phyloP scores from a whole-genome alignment of 2,797 vertebrate genomes.

The Emys orbicularis region DNA sequence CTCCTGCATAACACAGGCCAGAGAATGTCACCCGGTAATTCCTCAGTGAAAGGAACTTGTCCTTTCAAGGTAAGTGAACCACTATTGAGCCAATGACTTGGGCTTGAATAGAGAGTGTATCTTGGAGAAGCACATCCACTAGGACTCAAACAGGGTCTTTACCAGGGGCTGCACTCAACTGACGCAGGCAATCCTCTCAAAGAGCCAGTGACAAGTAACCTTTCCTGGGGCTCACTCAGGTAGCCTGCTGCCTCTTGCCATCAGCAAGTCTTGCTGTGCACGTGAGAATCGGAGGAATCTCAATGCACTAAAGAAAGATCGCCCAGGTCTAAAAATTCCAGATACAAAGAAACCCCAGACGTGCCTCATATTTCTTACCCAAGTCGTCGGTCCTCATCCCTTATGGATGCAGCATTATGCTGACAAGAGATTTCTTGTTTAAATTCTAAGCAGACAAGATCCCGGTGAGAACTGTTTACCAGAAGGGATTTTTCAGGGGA shows the following conservation, averaged over 20 bases:
- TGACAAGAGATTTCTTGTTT: conserved; percentile 40
- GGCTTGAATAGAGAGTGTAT: neutral
- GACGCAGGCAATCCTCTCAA: neutral
- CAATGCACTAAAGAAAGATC: neutral
- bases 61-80: neutral
- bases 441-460: conserved; percentile 48
- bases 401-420: neutral
- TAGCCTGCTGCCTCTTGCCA: neutral
- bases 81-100: neutral
- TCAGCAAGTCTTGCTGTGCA: fast-evolving
- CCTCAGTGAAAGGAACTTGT: fast-evolving
- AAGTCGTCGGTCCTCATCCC: neutral
- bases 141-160: neutral
- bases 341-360: neutral
- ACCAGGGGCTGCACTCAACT: neutral
- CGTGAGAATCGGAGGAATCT: neutral
- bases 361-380: neutral
- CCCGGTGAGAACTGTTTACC: conserved; percentile 20
- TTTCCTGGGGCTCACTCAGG: neutral
- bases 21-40: neutral
- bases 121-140: neutral
- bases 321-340: neutral
- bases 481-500: neutral
- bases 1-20: neutral
- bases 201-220: neutral